Evolutionary conservation across 1,140 invertebrate genomes (phyloP), one percentile per base, ranked within the genome.

Genomic region (Drosophila auraria): DNA sequence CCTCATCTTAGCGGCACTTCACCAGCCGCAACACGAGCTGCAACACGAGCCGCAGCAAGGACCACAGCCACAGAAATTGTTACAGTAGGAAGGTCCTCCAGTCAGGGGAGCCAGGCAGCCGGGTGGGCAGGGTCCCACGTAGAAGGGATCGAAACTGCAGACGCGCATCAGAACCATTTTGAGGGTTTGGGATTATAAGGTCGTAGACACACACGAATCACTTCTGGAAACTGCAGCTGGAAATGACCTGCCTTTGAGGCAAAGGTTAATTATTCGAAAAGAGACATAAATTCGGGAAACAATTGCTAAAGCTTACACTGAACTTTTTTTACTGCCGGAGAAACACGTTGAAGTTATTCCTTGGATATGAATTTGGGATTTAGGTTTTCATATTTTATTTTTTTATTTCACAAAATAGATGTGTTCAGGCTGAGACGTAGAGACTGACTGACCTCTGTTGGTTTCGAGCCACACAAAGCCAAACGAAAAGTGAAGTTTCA

Each of bases 71-170:
- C 54, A 25, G 71, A 40, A 66, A 23, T 71, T 47, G 20, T 70
- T 20, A 9, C 62, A 68, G 9, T 40, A 17, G 2, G 49, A 20
- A 25, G 20, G 17, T 9, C 71, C 57, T 1, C 25, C 50, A 15
- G 30, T 25, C 20, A 54, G 11, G 3, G 42, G 50, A 2, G 36
- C 44, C 30, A 75, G 30, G 25, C 61, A 68, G 27, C 78, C 78
- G 7, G 78, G 78, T 1, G 78, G 78, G 38, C 78, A 81, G 53
- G 78, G 78, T 9, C 78, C 78, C 5, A 80, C 14, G 9, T 81
- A 81, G 60, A 81, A 81, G 17, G 79, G 78, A 42, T 81, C 12
- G 25, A 81, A 81, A 3, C 25, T 65, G 47, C 71, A 81, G 30
- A 17, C 72, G 14, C 51, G 27, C 54, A 74, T 73, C 20, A 44